Evolutionary conservation across 2,113 vertebrate species (phyloP), one percentile per base, ranked within the genome.

Genomic region (Apus apus): DNA sequence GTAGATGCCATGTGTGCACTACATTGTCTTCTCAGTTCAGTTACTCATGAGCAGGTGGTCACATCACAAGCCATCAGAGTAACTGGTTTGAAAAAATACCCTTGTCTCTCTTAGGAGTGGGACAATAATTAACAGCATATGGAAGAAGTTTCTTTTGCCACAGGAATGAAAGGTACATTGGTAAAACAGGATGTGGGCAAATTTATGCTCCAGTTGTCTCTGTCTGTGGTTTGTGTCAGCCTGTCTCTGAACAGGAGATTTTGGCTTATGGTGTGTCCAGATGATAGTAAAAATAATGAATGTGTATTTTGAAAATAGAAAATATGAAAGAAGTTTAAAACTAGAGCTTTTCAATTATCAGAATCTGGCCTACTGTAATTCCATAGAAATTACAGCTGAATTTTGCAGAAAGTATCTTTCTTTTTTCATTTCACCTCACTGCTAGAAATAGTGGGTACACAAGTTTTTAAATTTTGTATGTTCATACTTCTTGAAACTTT

Each of bases 121-220:
- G 65, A 75, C 79, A 94, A 32, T 75, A 85, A 95, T 94, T 68
- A 92, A 84, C 25, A 89, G 50, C 85, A 85, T n/a, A 81, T 89
- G 94, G 93, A 78, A 80, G 72, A 53, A 79, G 86, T 57, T 92
- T 67, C 57, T 92, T 88, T 74, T 78, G 65, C 88, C 86, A 75
- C 57, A 78, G 76, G 86, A 83, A 93, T 95, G 90, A 96, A 93
- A 96, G 92, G 92, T 96, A 87, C 83, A 76, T 75, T 61, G 83
- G 73, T 96, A 90, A 95, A 92, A 86, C 88, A 94, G 94, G 92
- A 96, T 93, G 83, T 89, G 93, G 95, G 76, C 85, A 95, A 88
- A 92, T 70, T 75, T 75, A 78, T 72, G 79, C 57, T 96, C 48
- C 60, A 34, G 92, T 95, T 85, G 81, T 77, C 68, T 93, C 66